Conservation (phyloP, 2,113 vertebrate genomes). For the Scartelaos histophorus region DNA sequence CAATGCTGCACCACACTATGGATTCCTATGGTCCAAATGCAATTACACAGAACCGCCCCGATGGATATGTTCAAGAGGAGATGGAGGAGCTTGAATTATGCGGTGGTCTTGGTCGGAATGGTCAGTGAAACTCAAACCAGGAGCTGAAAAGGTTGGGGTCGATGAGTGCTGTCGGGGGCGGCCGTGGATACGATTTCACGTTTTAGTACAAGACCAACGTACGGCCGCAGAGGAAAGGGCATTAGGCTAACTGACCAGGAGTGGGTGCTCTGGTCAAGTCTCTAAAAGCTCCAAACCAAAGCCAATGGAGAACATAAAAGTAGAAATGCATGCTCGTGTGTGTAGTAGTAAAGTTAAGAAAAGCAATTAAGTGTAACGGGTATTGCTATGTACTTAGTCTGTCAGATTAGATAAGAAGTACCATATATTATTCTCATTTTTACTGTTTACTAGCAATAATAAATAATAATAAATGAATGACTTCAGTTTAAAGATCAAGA, state of each 20-base stretch:
- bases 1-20: constrained; percentile 65
- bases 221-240: constrained; percentile 30
- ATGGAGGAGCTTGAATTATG: constrained; percentile 59
- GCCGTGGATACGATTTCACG: constrained; percentile 33
- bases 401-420: background rate
- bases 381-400: background rate
- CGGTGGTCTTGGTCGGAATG: constrained; percentile 45
- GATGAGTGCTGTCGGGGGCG: constrained; percentile 60
- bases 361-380: background rate
- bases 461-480: no score
- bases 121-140: constrained; percentile 42
- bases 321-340: background rate
- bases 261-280: constrained; percentile 12
- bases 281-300: background rate
- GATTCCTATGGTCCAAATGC: constrained; percentile 61
- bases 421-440: background rate
- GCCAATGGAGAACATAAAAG: background rate
- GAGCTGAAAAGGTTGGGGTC: constrained; percentile 16
- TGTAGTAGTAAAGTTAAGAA: background rate
- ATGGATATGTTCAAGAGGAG: constrained; percentile 54
- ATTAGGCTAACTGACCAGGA: constrained; percentile 19
- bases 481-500: no score
- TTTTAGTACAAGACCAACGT: constrained; percentile 48
- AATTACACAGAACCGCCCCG: constrained; percentile 66
- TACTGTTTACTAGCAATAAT: no score